phyloP scores from a whole-genome alignment of 2,113 vertebrate species.

The Ondatra zibethicus region DNA sequence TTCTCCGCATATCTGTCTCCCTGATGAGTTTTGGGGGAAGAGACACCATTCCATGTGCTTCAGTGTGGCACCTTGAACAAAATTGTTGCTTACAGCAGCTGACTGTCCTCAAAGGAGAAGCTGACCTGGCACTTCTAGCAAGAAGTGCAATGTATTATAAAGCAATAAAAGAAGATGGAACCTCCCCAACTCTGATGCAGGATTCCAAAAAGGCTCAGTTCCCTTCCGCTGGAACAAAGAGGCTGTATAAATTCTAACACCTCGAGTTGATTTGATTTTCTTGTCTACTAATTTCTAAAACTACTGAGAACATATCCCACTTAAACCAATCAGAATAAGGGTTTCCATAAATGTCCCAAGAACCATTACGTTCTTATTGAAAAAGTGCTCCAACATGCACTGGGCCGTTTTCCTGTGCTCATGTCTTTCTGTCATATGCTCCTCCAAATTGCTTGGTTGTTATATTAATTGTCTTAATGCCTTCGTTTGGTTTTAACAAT shows the following conservation, averaged over 20 bases:
- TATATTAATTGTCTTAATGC: conserved; percentile 6
- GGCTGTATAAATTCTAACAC: not conserved
- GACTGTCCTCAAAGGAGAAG: not conserved
- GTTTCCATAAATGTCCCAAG: conserved; percentile 47
- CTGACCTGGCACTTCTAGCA: not conserved
- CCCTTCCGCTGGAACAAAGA: not conserved
- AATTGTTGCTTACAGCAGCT: not conserved
- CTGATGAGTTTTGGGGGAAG: not conserved
- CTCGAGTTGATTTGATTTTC: conserved; percentile 34
- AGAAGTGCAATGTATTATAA: not conserved
- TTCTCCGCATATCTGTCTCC: not conserved
- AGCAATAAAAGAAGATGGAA: not conserved
- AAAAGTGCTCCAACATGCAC: not conserved
- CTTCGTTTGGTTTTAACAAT: not conserved
- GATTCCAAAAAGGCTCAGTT: conserved; percentile 25
- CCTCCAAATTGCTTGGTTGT: not conserved
- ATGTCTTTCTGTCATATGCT: not conserved
- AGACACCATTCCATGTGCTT: not conserved
- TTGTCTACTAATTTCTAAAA: conserved; percentile 38
- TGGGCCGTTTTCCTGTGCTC: not conserved
- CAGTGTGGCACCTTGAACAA: not conserved
- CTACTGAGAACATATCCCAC: not conserved
- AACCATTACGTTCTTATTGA: conserved; percentile 50
- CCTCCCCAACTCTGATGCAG: not conserved
- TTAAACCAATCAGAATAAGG: conserved; percentile 29